phyloP scores from a whole-genome alignment of 2,888 invertebrate species.

The Drosophila anceps region DNA sequence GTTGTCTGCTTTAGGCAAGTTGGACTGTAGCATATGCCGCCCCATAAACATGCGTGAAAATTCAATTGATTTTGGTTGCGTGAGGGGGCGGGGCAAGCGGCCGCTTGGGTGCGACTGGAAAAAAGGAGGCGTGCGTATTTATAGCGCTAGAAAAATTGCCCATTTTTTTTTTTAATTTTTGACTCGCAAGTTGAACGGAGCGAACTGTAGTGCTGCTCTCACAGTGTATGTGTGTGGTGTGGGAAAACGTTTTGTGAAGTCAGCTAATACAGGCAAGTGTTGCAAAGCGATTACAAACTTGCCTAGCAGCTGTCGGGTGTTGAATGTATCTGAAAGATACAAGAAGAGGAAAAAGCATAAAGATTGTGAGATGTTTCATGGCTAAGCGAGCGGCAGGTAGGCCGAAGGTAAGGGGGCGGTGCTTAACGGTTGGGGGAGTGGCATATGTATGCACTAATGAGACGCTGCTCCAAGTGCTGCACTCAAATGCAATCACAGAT shows the following conservation, averaged over 20 bases:
- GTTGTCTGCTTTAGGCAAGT: neutral
- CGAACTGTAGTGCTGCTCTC: slow-evolving; percentile 14
- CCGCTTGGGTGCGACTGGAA: slow-evolving; percentile 12
- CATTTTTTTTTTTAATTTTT: slow-evolving; percentile 26
- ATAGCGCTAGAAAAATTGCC: slow-evolving; percentile 69
- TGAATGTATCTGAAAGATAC: slow-evolving; percentile 52
- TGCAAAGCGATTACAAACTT: slow-evolving; percentile 59
- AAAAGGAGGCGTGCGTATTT: slow-evolving; percentile 63
- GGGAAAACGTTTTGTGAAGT: slow-evolving; percentile 64
- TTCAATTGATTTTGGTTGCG: slow-evolving; percentile 72
- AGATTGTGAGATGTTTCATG: slow-evolving; percentile 21
- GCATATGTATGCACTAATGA: slow-evolving; percentile 57
- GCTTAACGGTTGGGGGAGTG: slow-evolving; percentile 10
- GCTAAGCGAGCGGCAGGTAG: slow-evolving; percentile 6
- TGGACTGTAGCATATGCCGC: slow-evolving; percentile 44
- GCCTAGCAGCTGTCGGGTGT: slow-evolving; percentile 63
- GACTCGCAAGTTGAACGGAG: slow-evolving; percentile 15
- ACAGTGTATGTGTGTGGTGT: slow-evolving; percentile 48
- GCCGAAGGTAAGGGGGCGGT: neutral
- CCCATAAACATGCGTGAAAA: slow-evolving; percentile 79
- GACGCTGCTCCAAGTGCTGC: slow-evolving; percentile 45
- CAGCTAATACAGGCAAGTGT: slow-evolving; percentile 35
- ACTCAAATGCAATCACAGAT: slow-evolving; percentile 54
- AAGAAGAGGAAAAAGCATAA: slow-evolving; percentile 11
- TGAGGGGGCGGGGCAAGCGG: neutral